Evolutionary conservation across 1,140 invertebrate species (phyloP).

Genomic region (Ruditapes philippinarum): DNA sequence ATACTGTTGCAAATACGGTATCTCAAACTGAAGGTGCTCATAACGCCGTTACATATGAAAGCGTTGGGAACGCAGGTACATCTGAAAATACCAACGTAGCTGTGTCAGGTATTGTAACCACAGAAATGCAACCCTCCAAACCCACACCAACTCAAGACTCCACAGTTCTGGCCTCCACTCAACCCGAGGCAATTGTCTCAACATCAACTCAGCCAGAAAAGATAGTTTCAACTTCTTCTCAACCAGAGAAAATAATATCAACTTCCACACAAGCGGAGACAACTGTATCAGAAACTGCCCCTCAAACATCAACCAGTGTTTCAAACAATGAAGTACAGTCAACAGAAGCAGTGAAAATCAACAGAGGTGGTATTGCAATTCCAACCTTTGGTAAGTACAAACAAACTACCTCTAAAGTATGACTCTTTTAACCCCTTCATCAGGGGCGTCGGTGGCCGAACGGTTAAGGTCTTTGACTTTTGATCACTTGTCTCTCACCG

Average conservation of each 20-base stretch:
- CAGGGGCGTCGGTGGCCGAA: too few relatives aligned
- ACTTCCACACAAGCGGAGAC: not conserved
- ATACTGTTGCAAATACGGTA: not conserved
- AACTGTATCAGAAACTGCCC: not conserved
- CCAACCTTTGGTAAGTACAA: constrained; percentile 51
- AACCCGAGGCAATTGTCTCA: not conserved
- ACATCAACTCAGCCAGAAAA: not conserved
- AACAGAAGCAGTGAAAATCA: not conserved
- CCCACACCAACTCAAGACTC: not conserved
- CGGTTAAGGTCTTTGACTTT: too few relatives aligned
- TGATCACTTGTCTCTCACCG: too few relatives aligned
- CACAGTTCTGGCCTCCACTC: not conserved
- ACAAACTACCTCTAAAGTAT: too few relatives aligned
- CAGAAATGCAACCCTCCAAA: not conserved
- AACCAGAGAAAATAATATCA: not conserved
- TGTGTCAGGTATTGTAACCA: not conserved
- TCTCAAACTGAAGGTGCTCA: not conserved
- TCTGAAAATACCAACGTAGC: not conserved
- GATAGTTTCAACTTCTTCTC: too few relatives aligned
- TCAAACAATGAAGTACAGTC: not conserved
- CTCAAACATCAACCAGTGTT: not conserved
- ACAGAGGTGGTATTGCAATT: constrained; percentile 43
- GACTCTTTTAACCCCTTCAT: too few relatives aligned
- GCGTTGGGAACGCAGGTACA: not conserved
- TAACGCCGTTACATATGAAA: not conserved